A percentile compares a stretch with the other conserved stretches of the same genome.
Evolutionary conservation across 2,888 invertebrate species (phyloP).

Genomic region (Andricus quercusramuli): DNA sequence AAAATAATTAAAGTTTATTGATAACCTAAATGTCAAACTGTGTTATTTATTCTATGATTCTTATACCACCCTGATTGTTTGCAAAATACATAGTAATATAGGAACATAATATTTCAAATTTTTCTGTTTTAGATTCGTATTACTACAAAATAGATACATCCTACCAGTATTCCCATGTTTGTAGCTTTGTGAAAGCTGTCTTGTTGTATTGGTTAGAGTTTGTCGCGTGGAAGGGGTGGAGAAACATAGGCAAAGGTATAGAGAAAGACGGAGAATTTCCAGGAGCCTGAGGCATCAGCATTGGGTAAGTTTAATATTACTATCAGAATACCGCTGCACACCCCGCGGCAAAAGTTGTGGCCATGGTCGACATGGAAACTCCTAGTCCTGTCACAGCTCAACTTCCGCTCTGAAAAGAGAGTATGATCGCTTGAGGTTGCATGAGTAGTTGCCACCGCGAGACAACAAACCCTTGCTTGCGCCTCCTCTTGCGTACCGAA

Average conservation of each 20-base stretch:
- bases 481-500: neutral
- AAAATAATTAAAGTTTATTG: no score
- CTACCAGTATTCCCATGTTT: neutral
- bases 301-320: slow-evolving; percentile 69
- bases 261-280: slow-evolving; percentile 30
- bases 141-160: neutral
- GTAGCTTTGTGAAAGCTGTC: neutral
- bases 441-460: slow-evolving; percentile 11
- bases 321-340: slow-evolving; percentile 66
- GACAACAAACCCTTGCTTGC: neutral
- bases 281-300: slow-evolving; percentile 61
- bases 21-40: no score
- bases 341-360: slow-evolving; percentile 64
- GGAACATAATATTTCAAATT: neutral
- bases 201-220: slow-evolving; percentile 9
- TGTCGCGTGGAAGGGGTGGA: neutral
- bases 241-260: neutral
- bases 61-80: no score
- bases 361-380: slow-evolving; percentile 61
- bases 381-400: slow-evolving; percentile 62
- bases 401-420: slow-evolving; percentile 46
- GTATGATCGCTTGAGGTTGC: slow-evolving; percentile 26
- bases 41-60: no score
- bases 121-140: neutral
- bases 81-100: neutral